Evolutionary conservation across 1,140 invertebrate genomes (phyloP).

Genomic region (Helicoverpa zea): DNA sequence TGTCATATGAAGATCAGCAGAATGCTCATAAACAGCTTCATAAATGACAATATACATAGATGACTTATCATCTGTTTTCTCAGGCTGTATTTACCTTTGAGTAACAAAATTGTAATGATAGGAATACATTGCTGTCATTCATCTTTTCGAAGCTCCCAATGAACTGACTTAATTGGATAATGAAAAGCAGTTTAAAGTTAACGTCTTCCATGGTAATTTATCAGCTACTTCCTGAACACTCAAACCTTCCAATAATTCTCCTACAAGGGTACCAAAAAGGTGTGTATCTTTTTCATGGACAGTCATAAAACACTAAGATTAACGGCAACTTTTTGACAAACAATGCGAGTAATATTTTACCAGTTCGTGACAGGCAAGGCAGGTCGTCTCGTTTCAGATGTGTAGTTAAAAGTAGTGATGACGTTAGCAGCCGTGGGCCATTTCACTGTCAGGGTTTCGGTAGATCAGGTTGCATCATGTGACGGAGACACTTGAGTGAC

Average conservation of each 20-base stretch:
- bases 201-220: background rate
- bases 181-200: too few relatives aligned
- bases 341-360: constrained; percentile 23
- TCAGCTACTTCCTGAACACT: background rate
- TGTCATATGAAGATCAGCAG: background rate
- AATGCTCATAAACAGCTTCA: too few relatives aligned
- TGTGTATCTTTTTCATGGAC: background rate
- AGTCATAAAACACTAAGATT: constrained; percentile 29
- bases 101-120: too few relatives aligned
- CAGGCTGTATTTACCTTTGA: too few relatives aligned
- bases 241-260: background rate
- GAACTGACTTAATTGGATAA: too few relatives aligned
- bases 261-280: background rate
- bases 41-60: too few relatives aligned
- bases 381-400: constrained; percentile 12
- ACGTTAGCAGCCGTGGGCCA: background rate
- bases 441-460: constrained; percentile 33
- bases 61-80: too few relatives aligned
- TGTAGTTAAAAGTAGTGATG: background rate
- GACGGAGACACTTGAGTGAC: background rate
- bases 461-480: constrained; percentile 41
- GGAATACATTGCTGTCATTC: too few relatives aligned
- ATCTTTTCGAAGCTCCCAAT: too few relatives aligned
- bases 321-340: constrained; percentile 27
- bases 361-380: constrained; percentile 18